phyloP scores from a whole-genome alignment of 37 sponge, comb jelly and placozoan genomes.

The Agelas oroides region DNA sequence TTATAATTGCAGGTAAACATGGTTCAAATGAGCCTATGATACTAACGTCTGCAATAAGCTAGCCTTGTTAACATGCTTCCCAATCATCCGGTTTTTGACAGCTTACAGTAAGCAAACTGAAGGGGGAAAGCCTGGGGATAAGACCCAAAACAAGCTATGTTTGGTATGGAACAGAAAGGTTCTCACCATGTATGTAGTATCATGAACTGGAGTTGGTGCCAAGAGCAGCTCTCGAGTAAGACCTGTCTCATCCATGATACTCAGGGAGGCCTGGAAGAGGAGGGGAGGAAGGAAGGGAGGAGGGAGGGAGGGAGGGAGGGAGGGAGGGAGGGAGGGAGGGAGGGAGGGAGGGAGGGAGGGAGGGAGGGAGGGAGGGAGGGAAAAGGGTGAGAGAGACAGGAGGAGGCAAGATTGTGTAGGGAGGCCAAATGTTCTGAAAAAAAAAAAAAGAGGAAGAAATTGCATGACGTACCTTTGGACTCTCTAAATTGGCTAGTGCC shows the following conservation, averaged over 20 bases:
- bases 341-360: neutral
- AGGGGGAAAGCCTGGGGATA: no score
- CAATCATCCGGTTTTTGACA: no score
- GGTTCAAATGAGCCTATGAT: no score
- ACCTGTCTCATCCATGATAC: constrained; percentile 34
- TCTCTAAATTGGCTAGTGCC: neutral
- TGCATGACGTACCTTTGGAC: no score
- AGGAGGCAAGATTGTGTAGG: neutral
- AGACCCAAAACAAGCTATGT: no score
- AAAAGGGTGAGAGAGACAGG: neutral
- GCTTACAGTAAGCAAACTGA: no score
- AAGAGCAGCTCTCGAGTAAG: neutral
- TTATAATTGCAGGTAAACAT: no score
- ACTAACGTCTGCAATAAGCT: no score
- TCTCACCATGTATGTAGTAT: constrained; percentile 2
- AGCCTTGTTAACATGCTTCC: no score
- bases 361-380: constrained; percentile 1
- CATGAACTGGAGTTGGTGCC: constrained; percentile 14
- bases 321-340: neutral
- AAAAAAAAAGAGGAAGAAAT: no score
- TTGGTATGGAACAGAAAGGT: no score
- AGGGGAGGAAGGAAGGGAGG: neutral
- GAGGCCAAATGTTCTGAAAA: neutral
- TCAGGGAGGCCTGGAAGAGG: neutral
- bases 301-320: neutral